Conservation (phyloP, 2,888 invertebrate genomes). For the Monopis laevigella region DNA sequence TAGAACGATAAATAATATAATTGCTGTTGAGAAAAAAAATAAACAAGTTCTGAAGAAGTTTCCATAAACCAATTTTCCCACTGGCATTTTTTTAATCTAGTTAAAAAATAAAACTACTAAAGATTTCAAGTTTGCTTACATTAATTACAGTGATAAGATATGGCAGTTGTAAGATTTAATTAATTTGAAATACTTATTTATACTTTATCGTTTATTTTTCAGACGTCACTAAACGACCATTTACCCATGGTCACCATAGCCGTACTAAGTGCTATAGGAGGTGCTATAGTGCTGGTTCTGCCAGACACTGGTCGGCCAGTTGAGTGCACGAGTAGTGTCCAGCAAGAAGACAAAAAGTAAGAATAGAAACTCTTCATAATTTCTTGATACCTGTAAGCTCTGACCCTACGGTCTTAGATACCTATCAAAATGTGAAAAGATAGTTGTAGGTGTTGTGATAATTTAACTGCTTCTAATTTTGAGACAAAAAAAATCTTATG, state of each 20-base stretch:
- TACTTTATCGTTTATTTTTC: slow-evolving; percentile 25
- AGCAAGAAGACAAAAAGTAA: slow-evolving; percentile 38
- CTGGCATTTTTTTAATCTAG: background rate
- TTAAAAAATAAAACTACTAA: background rate
- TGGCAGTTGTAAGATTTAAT: background rate
- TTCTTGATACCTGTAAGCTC: too few species aligned
- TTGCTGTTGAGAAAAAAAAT: too few species aligned
- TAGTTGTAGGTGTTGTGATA: too few species aligned
- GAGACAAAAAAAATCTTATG: too few species aligned
- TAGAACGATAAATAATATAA: too few species aligned
- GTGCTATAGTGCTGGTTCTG: slow-evolving; percentile 75
- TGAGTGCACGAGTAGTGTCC: slow-evolving; percentile 20
- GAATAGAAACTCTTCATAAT: too few species aligned
- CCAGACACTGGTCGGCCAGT: slow-evolving; percentile 72
- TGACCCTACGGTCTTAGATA: too few species aligned
- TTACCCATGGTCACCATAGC: slow-evolving; percentile 78
- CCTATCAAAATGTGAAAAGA: too few species aligned
- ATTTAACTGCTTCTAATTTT: too few species aligned
- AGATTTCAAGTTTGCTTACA: background rate
- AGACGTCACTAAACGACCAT: slow-evolving; percentile 73
- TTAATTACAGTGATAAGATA: background rate
- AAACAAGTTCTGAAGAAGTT: too few species aligned
- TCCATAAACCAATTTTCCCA: too few species aligned
- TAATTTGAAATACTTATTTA: background rate
- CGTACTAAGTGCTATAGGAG: slow-evolving; percentile 74